These are phyloP conservation scores for Bedellia somnulentella DNA, from an alignment of 2,888 invertebrate genomes.

Conservation along the genomic window DNA sequence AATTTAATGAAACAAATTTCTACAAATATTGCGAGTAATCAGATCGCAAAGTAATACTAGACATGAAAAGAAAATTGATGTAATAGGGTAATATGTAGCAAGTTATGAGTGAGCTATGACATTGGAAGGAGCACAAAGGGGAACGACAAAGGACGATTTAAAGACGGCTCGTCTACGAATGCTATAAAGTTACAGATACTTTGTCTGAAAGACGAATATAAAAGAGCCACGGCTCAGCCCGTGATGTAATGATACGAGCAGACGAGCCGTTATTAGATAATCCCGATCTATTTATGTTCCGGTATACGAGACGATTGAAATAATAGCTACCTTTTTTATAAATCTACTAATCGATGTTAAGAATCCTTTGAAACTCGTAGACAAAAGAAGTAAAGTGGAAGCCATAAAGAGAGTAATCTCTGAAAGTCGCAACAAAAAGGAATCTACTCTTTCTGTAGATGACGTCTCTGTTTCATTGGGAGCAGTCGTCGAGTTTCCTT, in stretches of 20 bases:
- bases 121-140: slow-evolving; percentile 36
- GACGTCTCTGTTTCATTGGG: slow-evolving; percentile 48
- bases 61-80: slow-evolving; percentile 45
- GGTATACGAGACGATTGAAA: too few relatives aligned
- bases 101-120: slow-evolving; percentile 27
- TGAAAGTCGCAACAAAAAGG: slow-evolving; percentile 43
- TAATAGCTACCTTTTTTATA: too few relatives aligned
- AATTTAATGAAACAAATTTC: too few relatives aligned
- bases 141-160: slow-evolving; percentile 38
- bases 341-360: slow-evolving; percentile 1
- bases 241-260: too few relatives aligned
- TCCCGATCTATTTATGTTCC: too few relatives aligned
- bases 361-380: slow-evolving; percentile 29
- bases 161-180: slow-evolving; percentile 28
- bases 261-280: too few relatives aligned
- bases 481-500: slow-evolving; percentile 59
- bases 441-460: slow-evolving; percentile 50
- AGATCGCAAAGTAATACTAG: slow-evolving; percentile 26
- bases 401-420: slow-evolving; percentile 28
- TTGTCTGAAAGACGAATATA: too few relatives aligned
- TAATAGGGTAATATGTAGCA: slow-evolving; percentile 50
- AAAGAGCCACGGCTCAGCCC: too few relatives aligned
- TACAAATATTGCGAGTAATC: too few relatives aligned
- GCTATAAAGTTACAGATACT: slow-evolving; percentile 36
- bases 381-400: slow-evolving; percentile 40